Conservation (phyloP, 2,888 invertebrate species). For the Germaria angustata region DNA sequence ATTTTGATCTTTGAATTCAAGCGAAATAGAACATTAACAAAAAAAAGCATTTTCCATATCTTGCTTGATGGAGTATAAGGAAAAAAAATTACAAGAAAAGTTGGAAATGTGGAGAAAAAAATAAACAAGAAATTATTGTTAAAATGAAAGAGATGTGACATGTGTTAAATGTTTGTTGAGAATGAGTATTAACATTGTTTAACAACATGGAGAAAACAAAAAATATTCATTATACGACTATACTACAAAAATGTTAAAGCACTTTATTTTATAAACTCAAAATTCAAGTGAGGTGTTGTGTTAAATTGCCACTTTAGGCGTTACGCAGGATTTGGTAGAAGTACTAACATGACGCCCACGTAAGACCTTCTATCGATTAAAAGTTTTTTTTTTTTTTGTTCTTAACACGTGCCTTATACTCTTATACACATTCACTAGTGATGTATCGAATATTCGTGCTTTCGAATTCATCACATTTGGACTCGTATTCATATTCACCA, state of each 20-base stretch:
- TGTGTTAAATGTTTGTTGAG: conserved; percentile 50
- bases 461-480: no score
- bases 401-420: no score
- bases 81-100: conserved; percentile 32
- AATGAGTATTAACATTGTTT: conserved; percentile 32
- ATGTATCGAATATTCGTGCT: no score
- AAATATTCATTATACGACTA: not conserved
- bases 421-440: no score
- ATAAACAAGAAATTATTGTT: conserved; percentile 45
- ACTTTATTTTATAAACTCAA: not conserved
- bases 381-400: no score
- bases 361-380: no score
- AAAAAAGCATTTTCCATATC: conserved; percentile 51
- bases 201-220: not conserved
- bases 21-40: conserved; percentile 15
- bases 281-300: not conserved
- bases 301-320: no score
- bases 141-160: conserved; percentile 62
- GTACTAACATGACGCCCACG: no score
- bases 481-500: no score
- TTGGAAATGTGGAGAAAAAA: not conserved
- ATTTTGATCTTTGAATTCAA: conserved; percentile 15
- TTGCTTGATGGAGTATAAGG: conserved; percentile 47
- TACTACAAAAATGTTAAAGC: not conserved
- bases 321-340: no score